Evolutionary conservation across 2,113 vertebrate species (phyloP), one percentile per base, ranked within the genome.

Genomic region (Leptocoma aspasia): DNA sequence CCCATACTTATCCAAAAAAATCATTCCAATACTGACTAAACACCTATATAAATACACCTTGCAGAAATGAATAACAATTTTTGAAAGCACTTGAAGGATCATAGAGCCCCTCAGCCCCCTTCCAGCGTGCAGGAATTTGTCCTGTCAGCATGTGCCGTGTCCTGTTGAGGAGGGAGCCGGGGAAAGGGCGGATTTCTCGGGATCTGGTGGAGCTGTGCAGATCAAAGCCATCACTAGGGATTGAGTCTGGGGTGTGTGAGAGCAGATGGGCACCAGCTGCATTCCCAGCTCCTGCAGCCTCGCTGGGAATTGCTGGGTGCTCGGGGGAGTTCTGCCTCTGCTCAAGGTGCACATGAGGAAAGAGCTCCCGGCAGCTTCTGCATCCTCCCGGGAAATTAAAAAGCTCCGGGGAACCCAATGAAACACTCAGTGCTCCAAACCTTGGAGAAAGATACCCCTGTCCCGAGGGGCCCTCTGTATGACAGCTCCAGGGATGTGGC

Each of bases 381-480:
- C 30, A 3, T 73, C 65, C 60, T 82, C n/a, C 45, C 0, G 15
- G 80, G 56, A 79, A 64, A 68, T 44, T 5, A 39, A 39, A 76
- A 71, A 53, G 13, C 57, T 11, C 19, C 1, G 2, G 64, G 64
- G 61, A 59, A 6, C 22, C 26, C 44, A 9, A 0, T 30, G 27
- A 49, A 77, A 24, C 7, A 1, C 47, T 56, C 8, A 1, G 10
- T 11, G 52, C 70, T 57, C 42, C 76, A 39, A 5, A 9, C n/a
- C 82, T 54, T 10, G 20, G 59, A n/a, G 79, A 60, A 63, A 39
- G 82, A 28, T 22, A 13, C 13, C 35, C 6, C 26, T 45, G 22
- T 78, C 30, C 68, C 33, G 1, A 42, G 82, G 86, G 75, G 27
- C 27, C 2, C 73, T 70, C 44, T 0, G 0, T 0, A 5, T 33